These are phyloP conservation scores for Clunio marinus DNA, from an alignment of 2,888 invertebrate species.

Conservation along the genomic window DNA sequence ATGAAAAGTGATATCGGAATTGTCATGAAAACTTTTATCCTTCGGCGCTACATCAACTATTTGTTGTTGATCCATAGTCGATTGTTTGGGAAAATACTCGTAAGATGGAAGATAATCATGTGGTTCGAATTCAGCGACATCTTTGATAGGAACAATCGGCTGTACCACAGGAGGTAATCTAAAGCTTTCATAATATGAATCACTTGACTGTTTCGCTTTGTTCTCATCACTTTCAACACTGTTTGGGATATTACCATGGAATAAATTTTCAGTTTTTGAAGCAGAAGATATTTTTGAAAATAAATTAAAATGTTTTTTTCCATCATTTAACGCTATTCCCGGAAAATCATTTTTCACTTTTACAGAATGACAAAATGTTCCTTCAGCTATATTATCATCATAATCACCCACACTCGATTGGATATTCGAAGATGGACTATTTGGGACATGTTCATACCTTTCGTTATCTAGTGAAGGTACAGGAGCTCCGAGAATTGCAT, in stretches of 20 bases:
- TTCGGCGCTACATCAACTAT: neutral
- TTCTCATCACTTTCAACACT: constrained; percentile 3
- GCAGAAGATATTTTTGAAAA: neutral
- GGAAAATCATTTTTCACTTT: neutral
- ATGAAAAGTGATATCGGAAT: neutral
- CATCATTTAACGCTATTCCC: neutral
- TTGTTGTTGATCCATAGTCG: neutral
- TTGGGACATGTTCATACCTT: constrained; percentile 8
- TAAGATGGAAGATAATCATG: constrained; percentile 11
- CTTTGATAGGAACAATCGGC: too few species aligned
- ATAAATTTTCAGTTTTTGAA: constrained; percentile 1
- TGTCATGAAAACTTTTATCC: neutral
- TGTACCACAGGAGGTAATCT: too few species aligned
- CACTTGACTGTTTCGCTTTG: too few species aligned
- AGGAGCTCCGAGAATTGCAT: neutral
- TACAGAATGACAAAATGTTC: neutral
- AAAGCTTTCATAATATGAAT: too few species aligned
- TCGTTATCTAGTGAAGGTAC: neutral
- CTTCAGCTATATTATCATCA: constrained; percentile 14
- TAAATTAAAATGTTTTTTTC: neutral
- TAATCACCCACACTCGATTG: neutral
- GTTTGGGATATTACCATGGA: constrained; percentile 10
- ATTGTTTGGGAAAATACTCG: neutral
- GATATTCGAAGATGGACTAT: neutral
- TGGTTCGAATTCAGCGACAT: too few species aligned